Evolutionary conservation across 2,113 vertebrate species (phyloP).

Genomic region (Austrofundulus limnaeus): DNA sequence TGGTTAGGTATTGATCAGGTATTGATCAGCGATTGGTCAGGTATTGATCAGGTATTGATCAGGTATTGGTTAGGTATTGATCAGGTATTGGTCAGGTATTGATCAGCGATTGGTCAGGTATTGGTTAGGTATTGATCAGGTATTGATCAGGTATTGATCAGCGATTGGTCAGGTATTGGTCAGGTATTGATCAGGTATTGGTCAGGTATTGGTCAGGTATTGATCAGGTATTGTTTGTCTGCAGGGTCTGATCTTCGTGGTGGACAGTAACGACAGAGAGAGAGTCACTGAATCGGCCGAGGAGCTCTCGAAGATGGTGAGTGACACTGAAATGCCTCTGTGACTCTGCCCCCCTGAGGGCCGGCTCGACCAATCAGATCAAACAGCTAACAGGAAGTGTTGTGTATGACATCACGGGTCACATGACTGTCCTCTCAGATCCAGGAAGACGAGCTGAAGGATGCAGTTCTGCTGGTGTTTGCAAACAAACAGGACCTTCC

Average conservation of each 20-base stretch:
- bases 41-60: too few species aligned
- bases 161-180: too few species aligned
- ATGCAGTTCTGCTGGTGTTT: constrained; percentile 87
- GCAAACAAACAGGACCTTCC: constrained; percentile 94
- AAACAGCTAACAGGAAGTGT: not conserved
- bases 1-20: too few species aligned
- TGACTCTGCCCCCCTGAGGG: not conserved
- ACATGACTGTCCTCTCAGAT: constrained; percentile 64
- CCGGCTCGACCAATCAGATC: not conserved
- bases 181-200: too few species aligned
- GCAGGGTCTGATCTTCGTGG: constrained; percentile 91
- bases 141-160: too few species aligned
- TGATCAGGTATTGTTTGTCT: not conserved
- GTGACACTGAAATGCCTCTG: not conserved
- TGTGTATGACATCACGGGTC: not conserved
- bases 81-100: too few species aligned
- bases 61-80: too few species aligned
- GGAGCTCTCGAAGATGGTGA: constrained; percentile 88
- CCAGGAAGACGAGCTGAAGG: constrained; percentile 86
- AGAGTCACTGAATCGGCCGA: constrained; percentile 85
- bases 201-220: not conserved
- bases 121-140: too few species aligned
- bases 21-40: too few species aligned
- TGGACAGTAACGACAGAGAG: constrained; percentile 92
- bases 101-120: too few species aligned